Conservation (phyloP, 2,888 invertebrate species). For the Dynastes maya region DNA sequence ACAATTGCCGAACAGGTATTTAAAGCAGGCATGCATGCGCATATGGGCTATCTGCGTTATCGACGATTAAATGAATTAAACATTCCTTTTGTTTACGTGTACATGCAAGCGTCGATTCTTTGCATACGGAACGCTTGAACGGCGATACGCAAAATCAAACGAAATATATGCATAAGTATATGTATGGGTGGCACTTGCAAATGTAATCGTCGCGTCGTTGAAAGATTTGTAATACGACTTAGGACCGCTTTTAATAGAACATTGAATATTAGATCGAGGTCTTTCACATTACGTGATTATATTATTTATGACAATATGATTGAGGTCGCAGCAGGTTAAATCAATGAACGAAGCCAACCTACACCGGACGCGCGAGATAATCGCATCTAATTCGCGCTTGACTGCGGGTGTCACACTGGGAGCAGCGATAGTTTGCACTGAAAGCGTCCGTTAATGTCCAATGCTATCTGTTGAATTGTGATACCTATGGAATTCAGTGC, state of each 20-base stretch:
- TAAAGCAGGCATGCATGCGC: neutral
- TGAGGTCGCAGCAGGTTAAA: slow-evolving; percentile 59
- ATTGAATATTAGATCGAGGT: slow-evolving; percentile 43
- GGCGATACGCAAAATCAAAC: neutral
- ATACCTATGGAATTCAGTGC: neutral
- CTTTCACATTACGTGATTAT: slow-evolving; percentile 52
- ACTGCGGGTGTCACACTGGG: slow-evolving; percentile 56
- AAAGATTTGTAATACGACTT: slow-evolving; percentile 16
- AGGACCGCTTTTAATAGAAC: slow-evolving; percentile 34
- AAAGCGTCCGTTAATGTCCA: slow-evolving; percentile 23
- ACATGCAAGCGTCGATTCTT: neutral
- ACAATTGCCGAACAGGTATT: neutral
- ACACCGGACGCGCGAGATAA: slow-evolving; percentile 62
- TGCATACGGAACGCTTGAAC: neutral
- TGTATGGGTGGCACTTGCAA: neutral
- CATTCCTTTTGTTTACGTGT: neutral
- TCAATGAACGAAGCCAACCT: slow-evolving; percentile 60
- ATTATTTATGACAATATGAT: slow-evolving; percentile 54
- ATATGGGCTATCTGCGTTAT: neutral
- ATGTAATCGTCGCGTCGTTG: neutral
- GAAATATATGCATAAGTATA: neutral
- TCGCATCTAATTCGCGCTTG: slow-evolving; percentile 63
- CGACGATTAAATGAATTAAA: slow-evolving; percentile 7
- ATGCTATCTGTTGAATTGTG: slow-evolving; percentile 28
- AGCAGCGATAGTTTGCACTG: slow-evolving; percentile 36